Base-by-base conservation (phyloP, 2,888 invertebrate genomes). In the Scaptomyza polygonia region DNA sequence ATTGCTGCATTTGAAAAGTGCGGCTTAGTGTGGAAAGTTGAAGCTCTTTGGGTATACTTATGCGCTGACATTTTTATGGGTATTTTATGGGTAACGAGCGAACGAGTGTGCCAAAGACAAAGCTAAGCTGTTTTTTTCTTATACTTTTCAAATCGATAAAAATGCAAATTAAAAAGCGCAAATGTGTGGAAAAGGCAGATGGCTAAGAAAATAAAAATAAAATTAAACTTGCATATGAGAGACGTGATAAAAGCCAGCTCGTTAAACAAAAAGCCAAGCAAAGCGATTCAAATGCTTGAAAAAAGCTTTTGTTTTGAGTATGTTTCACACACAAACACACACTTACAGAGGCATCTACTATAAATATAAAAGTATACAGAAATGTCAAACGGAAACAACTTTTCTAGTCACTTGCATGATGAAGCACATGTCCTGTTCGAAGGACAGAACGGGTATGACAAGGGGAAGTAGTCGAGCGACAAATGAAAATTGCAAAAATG, bases 111-210 rank as follows among this genome's bases (percentile, higher is more conserved):
- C 70, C 65, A 63, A 73, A 77, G 73, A 83, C 80, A 80, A 73
- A 77, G 84, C 80, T 86, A 69, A 86, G 85, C 85, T 86, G 57
- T 67, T 48, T 84, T 84, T 79, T 83, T 76, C 25, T 70, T 72
- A 74, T 77, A 61, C 72, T 66, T 73, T 65, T 18, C 18, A 71
- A 85, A 86, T 86, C 85, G 81, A 86, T 86, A 88, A 88, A 86
- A 88, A 86, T 86, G 87, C 87, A 88, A 88, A 86, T 86, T 88
- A 88, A 88, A 84, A 74, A 73, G 72, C 72, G 59, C 52, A 61
- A 77, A 82, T 68, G 65, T 67, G 70, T 67, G 64, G 55, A 43
- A 52, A 21, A 59, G 54, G 47, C 53, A 43, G 39, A 42, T 34
- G 34, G 27, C 53, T 56, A 61, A 56, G 54, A 53, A 27, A 18